Evolutionary conservation across 2,113 vertebrate species (phyloP), one percentile per base, ranked within the genome.

Genomic region (Salminus brasiliensis): DNA sequence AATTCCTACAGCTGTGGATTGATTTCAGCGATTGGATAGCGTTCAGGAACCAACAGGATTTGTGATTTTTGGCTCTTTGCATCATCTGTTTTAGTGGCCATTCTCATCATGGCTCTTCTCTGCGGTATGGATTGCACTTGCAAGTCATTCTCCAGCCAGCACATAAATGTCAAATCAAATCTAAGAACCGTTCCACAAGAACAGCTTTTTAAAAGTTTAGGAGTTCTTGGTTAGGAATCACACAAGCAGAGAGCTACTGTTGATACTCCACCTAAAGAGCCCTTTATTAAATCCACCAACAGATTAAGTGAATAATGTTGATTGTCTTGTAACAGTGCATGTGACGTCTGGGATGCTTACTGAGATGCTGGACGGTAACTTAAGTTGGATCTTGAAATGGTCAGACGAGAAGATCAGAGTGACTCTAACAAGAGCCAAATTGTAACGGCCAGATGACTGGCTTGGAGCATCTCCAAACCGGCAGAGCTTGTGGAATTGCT

Each of bases 131-230:
- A 29, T 53, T 39, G 25, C 23, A 43, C 68, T 77, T 15, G 76
- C 59, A 60, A 72, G 2, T 29, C 32, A 18, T 67, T 47, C 29
- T 55, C 55, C 29, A 74, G 21, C 23, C 41, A 39, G 23, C 3
- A 27, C 34, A 66, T 34, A 18, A 57, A 72, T 36, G 76, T 85
- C 57, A 59, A 79, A 68, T 57, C 76, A 29, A 80, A 80, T 82
- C 47, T 74, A 12, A 55, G 62, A 86, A 81, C 43, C 11, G 45
- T 32, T 74, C 12, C 66, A 62, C 34, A 23, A 45, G 69, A 45
- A 21, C 36, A 72, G 60, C 12, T 53, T 18, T 13, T 72, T 27
- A 55, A 52, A 71, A 29, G 67, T 59, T 53, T 70, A 41, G 45
- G 74, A 45, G 49, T 62, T 29, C 67, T 63, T 60, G 45, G 62